These are phyloP conservation scores for Chesias legatella DNA, from an alignment of 2,888 invertebrate species.

Conservation along the genomic window DNA sequence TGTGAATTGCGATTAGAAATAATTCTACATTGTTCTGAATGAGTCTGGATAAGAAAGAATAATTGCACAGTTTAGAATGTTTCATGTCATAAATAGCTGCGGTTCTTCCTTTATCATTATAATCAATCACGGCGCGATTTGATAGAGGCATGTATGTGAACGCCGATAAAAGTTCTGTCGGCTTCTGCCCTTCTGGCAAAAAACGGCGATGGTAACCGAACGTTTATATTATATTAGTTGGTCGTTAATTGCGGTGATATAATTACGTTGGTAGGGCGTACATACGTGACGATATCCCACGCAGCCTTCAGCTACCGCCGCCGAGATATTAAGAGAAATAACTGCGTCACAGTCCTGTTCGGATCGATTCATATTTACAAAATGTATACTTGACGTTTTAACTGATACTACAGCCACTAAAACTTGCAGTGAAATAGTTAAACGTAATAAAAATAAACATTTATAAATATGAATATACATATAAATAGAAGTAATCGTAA, in stretches of 20 bases:
- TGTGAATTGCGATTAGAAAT: slow-evolving; percentile 24
- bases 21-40: slow-evolving; percentile 12
- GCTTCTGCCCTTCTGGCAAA: slow-evolving; percentile 64
- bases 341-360: slow-evolving; percentile 40
- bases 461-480: too few species aligned
- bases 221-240: slow-evolving; percentile 81
- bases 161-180: slow-evolving; percentile 54
- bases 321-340: slow-evolving; percentile 76
- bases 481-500: too few species aligned
- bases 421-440: too few species aligned
- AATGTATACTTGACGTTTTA: too few species aligned
- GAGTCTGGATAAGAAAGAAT: not conserved
- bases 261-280: slow-evolving; percentile 69
- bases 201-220: slow-evolving; percentile 70
- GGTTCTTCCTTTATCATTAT: slow-evolving; percentile 47
- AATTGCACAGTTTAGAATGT: not conserved
- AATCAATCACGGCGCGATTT: slow-evolving; percentile 53
- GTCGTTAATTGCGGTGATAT: slow-evolving; percentile 77
- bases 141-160: slow-evolving; percentile 55
- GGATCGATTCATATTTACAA: not conserved
- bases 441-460: too few species aligned
- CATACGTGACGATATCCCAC: slow-evolving; percentile 78
- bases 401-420: too few species aligned
- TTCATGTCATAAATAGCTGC: slow-evolving; percentile 12
- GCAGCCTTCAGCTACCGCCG: slow-evolving; percentile 55